Conservation (phyloP, 1,140 invertebrate genomes). For the Parapsyche elsis region DNA sequence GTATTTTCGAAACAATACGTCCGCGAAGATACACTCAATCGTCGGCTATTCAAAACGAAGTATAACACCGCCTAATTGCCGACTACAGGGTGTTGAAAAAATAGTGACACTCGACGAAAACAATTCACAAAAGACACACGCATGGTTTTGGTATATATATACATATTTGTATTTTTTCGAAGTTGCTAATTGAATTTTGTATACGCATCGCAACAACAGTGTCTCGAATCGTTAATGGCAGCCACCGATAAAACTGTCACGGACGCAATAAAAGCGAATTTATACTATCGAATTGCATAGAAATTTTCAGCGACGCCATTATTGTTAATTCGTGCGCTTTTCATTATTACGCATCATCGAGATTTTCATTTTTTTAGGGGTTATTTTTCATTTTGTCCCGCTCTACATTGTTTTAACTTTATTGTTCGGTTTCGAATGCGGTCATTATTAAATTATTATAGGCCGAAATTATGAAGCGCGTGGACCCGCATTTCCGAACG, state of each 20-base stretch:
- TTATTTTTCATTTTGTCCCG: too few species aligned
- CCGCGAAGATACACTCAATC: background rate
- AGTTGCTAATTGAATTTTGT: slow-evolving; percentile 52
- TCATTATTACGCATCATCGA: background rate
- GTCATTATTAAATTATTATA: too few species aligned
- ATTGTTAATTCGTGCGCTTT: slow-evolving; percentile 3
- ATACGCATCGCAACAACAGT: slow-evolving; percentile 48
- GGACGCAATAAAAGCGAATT: slow-evolving; percentile 54
- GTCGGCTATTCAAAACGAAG: background rate
- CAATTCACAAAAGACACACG: background rate
- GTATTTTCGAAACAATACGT: background rate
- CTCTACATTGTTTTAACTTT: too few species aligned
- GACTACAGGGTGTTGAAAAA: slow-evolving; percentile 2
- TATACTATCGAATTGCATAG: slow-evolving; percentile 52
- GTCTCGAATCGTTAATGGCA: slow-evolving; percentile 54
- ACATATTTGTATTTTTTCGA: slow-evolving; percentile 38
- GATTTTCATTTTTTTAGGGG: too few species aligned
- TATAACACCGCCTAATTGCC: background rate
- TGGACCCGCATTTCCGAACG: slow-evolving; percentile 15
- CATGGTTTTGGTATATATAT: too few species aligned
- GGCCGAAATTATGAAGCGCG: too few species aligned
- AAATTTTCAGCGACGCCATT: slow-evolving; percentile 38
- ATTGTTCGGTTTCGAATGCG: too few species aligned
- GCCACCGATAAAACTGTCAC: slow-evolving; percentile 54
- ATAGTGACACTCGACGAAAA: background rate